Conservation (phyloP, 2,888 invertebrate species). For the Caenorhabditis virilis region DNA sequence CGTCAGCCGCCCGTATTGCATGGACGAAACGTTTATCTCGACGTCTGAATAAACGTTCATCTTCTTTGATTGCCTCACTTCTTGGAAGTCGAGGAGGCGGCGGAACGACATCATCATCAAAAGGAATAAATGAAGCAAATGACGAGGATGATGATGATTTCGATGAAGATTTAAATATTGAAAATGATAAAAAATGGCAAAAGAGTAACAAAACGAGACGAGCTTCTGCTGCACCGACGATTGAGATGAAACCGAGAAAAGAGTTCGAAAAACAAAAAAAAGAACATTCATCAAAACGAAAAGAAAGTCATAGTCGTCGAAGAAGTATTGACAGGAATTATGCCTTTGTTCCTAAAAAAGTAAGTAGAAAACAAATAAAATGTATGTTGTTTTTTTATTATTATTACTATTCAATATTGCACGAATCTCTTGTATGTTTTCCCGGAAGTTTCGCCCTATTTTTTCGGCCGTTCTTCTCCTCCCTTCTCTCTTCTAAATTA, state of each 20-base stretch:
- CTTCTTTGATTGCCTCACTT: constrained; percentile 28
- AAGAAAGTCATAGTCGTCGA: constrained; percentile 5
- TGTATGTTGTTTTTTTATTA: background rate
- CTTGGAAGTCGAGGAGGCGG: constrained; percentile 32
- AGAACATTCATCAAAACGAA: no score
- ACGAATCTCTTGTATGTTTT: background rate
- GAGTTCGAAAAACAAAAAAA: background rate
- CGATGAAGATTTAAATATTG: constrained; percentile 24
- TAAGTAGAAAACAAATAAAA: background rate
- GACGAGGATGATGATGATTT: background rate
- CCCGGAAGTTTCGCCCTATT: background rate
- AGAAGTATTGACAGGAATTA: constrained; percentile 29
- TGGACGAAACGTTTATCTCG: constrained; percentile 35
- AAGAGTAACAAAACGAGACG: constrained; percentile 12
- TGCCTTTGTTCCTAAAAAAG: constrained; percentile 11
- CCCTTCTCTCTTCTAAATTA: background rate
- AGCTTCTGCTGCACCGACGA: constrained; percentile 27
- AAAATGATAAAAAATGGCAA: constrained; percentile 15
- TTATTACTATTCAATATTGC: background rate
- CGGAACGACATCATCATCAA: constrained; percentile 9
- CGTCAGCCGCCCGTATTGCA: constrained; percentile 16
- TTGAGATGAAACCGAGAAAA: constrained; percentile 8
- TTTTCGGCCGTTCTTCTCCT: constrained; percentile 1
- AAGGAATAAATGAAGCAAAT: background rate
- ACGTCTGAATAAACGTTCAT: constrained; percentile 28